These are phyloP conservation scores for Mormyrus lacerda DNA, from an alignment of 2,113 vertebrate genomes.

Conservation along the genomic window DNA sequence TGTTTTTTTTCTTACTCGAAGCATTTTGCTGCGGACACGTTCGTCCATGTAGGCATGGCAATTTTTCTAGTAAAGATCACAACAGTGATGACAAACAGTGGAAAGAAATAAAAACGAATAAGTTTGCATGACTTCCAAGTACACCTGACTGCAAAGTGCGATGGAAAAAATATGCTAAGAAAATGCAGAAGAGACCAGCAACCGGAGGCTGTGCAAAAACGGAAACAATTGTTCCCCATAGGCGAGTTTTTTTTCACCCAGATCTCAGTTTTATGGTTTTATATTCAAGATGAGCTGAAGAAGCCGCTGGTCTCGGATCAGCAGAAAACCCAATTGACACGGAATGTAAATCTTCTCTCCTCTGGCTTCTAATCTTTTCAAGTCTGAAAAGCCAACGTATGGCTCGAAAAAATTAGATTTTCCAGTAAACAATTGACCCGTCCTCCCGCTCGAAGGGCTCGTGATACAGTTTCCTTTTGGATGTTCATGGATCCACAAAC, in stretches of 20 bases:
- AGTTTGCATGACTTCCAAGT: background rate
- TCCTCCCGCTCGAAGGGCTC: background rate
- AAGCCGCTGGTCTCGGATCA: background rate
- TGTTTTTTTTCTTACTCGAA: background rate
- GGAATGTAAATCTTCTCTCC: slow-evolving; percentile 1
- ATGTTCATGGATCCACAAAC: background rate
- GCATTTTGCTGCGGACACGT: background rate
- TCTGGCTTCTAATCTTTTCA: background rate
- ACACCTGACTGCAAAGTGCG: background rate
- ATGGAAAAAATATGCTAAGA: background rate
- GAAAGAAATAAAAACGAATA: background rate
- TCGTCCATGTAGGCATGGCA: background rate
- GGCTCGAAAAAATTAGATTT: background rate
- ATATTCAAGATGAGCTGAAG: background rate
- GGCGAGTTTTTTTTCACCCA: background rate
- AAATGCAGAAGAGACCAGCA: background rate
- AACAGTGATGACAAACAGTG: background rate
- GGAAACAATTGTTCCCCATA: background rate
- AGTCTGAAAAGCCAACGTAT: background rate
- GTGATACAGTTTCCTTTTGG: background rate
- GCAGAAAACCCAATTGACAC: background rate
- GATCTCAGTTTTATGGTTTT: background rate
- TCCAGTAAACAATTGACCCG: background rate
- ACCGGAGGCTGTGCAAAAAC: background rate
- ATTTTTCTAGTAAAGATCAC: background rate